phyloP scores from a whole-genome alignment of 2,797 vertebrate species.

The Bryconaethiops microstoma region DNA sequence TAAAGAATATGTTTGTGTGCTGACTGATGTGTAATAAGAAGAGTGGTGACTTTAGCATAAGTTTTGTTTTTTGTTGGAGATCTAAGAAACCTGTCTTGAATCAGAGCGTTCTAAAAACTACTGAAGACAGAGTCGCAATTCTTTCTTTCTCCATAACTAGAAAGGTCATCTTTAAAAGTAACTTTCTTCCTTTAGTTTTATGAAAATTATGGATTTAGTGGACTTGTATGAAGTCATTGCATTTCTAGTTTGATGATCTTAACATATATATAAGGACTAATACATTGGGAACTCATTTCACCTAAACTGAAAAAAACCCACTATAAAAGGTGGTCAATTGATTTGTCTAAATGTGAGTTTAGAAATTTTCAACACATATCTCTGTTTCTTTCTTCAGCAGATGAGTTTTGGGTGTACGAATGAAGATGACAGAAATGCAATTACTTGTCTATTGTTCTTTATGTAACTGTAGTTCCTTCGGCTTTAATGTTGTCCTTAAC shows the following conservation, averaged over 20 bases:
- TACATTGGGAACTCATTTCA: not conserved
- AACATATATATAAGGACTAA: not conserved
- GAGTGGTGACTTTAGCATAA: slow-evolving; percentile 10
- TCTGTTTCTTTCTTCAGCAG: no score
- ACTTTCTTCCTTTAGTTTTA: not conserved
- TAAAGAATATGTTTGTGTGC: slow-evolving; percentile 18
- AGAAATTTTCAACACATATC: no score
- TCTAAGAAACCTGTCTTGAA: slow-evolving; percentile 21
- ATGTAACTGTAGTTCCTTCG: no score
- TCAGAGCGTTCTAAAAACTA: not conserved
- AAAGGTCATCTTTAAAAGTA: not conserved
- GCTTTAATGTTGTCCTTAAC: no score
- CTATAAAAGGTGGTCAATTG: not conserved
- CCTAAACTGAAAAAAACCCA: not conserved
- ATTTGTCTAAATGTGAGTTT: no score
- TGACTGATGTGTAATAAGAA: slow-evolving; percentile 21
- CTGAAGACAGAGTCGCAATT: not conserved
- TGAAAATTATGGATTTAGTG: not conserved
- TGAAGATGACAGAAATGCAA: no score
- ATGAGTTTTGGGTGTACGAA: no score
- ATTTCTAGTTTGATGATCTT: not conserved
- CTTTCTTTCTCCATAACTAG: not conserved
- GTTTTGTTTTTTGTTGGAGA: not conserved
- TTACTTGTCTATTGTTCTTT: no score
- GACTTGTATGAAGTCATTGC: not conserved